These are phyloP conservation scores for Pegea sp. DNA, from an alignment of 23 tunicate genomes.

Conservation along the genomic window DNA sequence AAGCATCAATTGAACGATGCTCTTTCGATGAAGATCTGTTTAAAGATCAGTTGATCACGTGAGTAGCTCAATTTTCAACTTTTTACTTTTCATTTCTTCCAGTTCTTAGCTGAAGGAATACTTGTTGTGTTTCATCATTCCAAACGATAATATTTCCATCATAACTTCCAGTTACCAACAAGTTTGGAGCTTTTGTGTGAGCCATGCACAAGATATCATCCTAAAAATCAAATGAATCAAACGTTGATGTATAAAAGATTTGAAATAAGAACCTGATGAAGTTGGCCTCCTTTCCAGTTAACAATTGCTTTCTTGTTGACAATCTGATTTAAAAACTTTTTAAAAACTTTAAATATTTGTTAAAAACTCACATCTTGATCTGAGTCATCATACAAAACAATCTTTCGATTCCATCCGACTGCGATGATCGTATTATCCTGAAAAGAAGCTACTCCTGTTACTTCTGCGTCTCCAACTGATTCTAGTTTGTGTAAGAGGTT, in stretches of 20 bases:
- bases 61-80: neutral
- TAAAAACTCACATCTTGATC: conserved; percentile 30
- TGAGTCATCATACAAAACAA: conserved; percentile 47
- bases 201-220: conserved; percentile 56
- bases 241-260: neutral
- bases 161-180: conserved; percentile 76
- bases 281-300: conserved; percentile 71
- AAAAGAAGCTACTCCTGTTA: conserved; percentile 55
- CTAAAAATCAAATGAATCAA: conserved; percentile 11
- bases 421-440: conserved; percentile 70
- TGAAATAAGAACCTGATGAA: conserved; percentile 25
- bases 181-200: conserved; percentile 38
- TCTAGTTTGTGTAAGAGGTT: conserved; percentile 76
- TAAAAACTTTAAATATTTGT: neutral
- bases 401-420: conserved; percentile 66
- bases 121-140: conserved; percentile 86
- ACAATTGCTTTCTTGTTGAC: conserved; percentile 21
- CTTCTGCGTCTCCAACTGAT: conserved; percentile 66
- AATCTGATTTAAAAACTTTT: conserved; percentile 4
- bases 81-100: conserved; percentile 4
- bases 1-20: conserved; percentile 29
- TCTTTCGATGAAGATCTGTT: neutral
- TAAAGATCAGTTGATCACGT: neutral
- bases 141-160: conserved; percentile 82
- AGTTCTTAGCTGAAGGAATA: conserved; percentile 19